Evolutionary conservation across 2,797 vertebrate species (phyloP).

Genomic region (Eulemur rubriventer): DNA sequence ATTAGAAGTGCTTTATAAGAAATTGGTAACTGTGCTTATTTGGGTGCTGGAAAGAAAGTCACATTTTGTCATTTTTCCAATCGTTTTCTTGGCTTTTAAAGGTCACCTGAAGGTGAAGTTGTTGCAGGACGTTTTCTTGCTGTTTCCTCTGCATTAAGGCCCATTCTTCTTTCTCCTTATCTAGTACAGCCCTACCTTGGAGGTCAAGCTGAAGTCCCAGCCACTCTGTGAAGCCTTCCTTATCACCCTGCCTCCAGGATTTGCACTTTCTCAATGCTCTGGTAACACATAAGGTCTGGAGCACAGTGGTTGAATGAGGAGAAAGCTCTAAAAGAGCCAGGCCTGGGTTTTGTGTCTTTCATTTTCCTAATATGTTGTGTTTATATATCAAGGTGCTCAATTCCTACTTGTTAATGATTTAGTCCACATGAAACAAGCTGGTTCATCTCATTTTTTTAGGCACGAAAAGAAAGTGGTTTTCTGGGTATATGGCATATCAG

Average conservation of each 20-base stretch:
- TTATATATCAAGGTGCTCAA: not conserved
- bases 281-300: not conserved
- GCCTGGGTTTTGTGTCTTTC: not conserved
- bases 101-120: not conserved
- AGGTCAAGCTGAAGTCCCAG: not conserved
- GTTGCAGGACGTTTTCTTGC: not conserved
- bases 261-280: not conserved
- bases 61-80: not conserved
- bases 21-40: not conserved
- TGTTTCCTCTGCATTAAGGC: not conserved
- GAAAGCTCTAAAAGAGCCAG: not conserved
- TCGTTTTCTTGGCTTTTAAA: not conserved
- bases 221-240: not conserved
- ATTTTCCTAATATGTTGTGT: not conserved
- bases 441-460: not conserved
- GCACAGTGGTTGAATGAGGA: not conserved
- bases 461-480: not conserved
- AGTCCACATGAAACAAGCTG: not conserved
- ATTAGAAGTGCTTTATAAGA: constrained; percentile 8
- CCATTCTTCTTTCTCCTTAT: too few species aligned
- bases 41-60: not conserved
- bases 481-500: not conserved
- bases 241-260: not conserved
- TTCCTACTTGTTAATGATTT: not conserved
- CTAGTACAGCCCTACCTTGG: not conserved